These are phyloP conservation scores for Heterodera carotae DNA, from an alignment of 1,140 invertebrate genomes.

Conservation along the genomic window DNA sequence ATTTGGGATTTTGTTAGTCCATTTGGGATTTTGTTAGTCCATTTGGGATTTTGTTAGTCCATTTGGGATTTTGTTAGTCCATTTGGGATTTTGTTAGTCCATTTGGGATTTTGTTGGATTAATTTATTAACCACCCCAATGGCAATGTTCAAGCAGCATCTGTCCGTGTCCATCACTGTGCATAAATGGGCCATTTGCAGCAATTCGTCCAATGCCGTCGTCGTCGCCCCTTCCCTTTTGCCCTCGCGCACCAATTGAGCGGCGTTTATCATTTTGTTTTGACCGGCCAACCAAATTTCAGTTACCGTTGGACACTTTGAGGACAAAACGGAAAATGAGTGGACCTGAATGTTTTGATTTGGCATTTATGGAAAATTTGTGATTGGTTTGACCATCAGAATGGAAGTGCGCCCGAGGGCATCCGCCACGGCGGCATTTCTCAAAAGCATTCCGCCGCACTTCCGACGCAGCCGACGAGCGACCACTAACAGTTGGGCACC, in stretches of 20 bases:
- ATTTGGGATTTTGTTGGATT: too few species aligned
- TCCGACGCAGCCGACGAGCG: slow-evolving; percentile 43
- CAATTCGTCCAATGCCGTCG: not conserved
- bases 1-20: too few species aligned
- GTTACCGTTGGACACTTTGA: slow-evolving; percentile 22
- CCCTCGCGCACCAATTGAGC: not conserved
- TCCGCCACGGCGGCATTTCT: slow-evolving; percentile 49
- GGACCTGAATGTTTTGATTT: slow-evolving; percentile 2
- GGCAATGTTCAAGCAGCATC: not conserved
- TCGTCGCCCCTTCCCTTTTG: not conserved
- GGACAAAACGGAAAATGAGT: slow-evolving; percentile 21
- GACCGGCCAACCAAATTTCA: slow-evolving; percentile 25
- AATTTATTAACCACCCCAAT: too few species aligned
- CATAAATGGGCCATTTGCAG: not conserved
- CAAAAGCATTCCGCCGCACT: slow-evolving; percentile 39
- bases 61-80: too few species aligned
- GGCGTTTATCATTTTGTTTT: slow-evolving; percentile 7
- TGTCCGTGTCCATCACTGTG: not conserved
- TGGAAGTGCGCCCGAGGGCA: slow-evolving; percentile 46
- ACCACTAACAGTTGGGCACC: slow-evolving; percentile 50
- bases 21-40: too few species aligned
- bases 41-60: too few species aligned
- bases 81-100: too few species aligned
- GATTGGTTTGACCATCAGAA: slow-evolving; percentile 39
- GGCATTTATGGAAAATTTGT: slow-evolving; percentile 25